phyloP scores from a whole-genome alignment of 2,888 invertebrate species.

The Thereva nobilitata region DNA sequence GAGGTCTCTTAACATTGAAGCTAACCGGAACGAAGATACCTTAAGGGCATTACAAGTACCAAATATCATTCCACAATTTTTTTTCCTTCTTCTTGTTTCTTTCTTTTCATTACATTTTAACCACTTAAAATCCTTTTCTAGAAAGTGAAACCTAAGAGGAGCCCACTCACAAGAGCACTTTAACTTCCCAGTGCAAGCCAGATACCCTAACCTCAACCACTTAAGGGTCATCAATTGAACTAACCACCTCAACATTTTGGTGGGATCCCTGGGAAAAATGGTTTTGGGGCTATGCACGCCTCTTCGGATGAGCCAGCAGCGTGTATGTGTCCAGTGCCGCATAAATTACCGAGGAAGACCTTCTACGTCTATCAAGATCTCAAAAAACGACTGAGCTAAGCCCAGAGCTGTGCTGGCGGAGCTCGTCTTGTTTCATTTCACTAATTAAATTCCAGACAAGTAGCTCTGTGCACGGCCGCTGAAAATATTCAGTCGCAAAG shows the following conservation, averaged over 20 bases:
- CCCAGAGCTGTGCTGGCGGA: background rate
- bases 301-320: constrained; percentile 3
- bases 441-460: constrained; percentile 39
- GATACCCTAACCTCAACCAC: background rate
- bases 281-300: background rate
- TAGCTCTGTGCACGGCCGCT: constrained; percentile 29
- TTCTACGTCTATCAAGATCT: constrained; percentile 12
- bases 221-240: constrained; percentile 25
- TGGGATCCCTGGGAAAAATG: constrained; percentile 22
- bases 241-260: constrained; percentile 17
- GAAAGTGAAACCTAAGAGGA: background rate
- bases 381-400: background rate
- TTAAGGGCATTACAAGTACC: too few relatives aligned
- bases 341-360: constrained; percentile 25
- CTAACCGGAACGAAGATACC: too few relatives aligned
- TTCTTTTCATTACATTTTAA: too few relatives aligned
- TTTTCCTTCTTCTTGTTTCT: too few relatives aligned
- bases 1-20: too few relatives aligned
- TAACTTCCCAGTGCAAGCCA: background rate
- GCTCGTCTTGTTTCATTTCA: constrained; percentile 31
- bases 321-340: constrained; percentile 4
- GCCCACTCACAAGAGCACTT: background rate
- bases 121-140: background rate
- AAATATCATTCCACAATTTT: too few relatives aligned
- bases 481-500: constrained; percentile 31